Evolutionary conservation across 2,888 invertebrate genomes (phyloP), one percentile per base, ranked within the genome.

Genomic region (Lasioglossum pauxillum): DNA sequence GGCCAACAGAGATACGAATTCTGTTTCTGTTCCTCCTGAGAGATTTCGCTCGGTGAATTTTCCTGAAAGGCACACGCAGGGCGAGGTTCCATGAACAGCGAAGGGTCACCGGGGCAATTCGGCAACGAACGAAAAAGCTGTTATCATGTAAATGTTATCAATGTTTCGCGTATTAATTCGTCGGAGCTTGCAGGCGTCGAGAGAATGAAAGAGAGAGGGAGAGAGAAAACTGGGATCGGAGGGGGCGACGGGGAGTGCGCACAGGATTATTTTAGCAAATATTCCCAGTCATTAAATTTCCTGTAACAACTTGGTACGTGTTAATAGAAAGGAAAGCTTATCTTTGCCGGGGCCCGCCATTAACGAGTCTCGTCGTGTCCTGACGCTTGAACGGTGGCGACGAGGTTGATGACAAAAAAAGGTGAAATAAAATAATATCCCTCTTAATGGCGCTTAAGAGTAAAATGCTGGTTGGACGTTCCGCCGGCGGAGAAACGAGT

Each of bases 391-490:
- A 87, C 83, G 72, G 78, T 78, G 78, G 38, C 80, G 80, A 77
- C 86, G 64, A 67, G 84, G 81, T 87, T 90, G 89, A 90, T 89
- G 90, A 90, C 82, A 71, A 82, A 90, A 87, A 88, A 90, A 49
- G 80, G 35, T 46, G 71, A 84, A 90, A 88, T 84, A 89, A 90
- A 90, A 90, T 88, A 90, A 86, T 86, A 85, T 89, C 77, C 83
- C 88, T 76, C 83, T 90, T 90, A 90, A 90, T 90, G 85, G 89
- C 82, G 90, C 88, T 90, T 89, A 89, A 90, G 69, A 23, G 86
- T 88, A 82, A 90, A 90, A 90, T 82, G 90, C 86, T 77, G 67
- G 84, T 82, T 82, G 84, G 82, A 87, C 89, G 82, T 83, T 82
- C 79, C 80, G 81, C 82, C 76, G 57, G 69, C 35, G 82, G 64